Base-by-base conservation (phyloP, 2,797 vertebrate genomes). In the Gastrophryne carolinensis region DNA sequence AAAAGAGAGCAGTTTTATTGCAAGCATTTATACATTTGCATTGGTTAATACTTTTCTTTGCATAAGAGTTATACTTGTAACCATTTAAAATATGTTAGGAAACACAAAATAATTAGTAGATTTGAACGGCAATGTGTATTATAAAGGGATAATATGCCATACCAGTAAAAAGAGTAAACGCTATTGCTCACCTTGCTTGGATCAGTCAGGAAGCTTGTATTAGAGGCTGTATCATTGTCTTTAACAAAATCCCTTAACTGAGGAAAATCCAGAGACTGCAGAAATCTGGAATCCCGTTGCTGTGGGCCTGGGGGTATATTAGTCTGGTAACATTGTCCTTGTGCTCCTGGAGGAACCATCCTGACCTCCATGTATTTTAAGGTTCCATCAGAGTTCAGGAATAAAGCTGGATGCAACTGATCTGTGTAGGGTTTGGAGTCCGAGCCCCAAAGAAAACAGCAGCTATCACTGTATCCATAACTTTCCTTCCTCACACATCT, bases 271-370 rank as follows among this genome's bases (percentile, higher is more conserved):
- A 54, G 8, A 39, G 71, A 50, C 49, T 73, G 23, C 17, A 39
- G 19, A 47, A 32, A 64, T 34, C 17, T 47, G 13, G 63, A 64
- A 64, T 64, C 47, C 1, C 26, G 0, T 90, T 89, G 88, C 69
- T 94, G 95, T n/a, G 95, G 97, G 75, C 93, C 81, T 7, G 94
- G 94, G 37, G 96, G 94, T 83, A 95, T 95, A 84, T 93, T 95
- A 34, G 95, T 95, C 83, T 95, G 88, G 81, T 98, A 97, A 81
- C 92, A 93, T 60, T 93, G 94, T 56, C 90, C 94, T 77, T 93
- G 92, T 0, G 93, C 84, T 23, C 95, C 90, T 81, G 89, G 86
- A 70, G 86, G 66, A 9, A 89, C 92, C 44, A 92, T 92, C n/a
- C n/a, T n/a, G n/a, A n/a, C n/a, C n/a, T n/a, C n/a, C 91, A 93